phyloP scores from a whole-genome alignment of 1,140 invertebrate genomes.

The Mycetomoellerius zeteki region DNA sequence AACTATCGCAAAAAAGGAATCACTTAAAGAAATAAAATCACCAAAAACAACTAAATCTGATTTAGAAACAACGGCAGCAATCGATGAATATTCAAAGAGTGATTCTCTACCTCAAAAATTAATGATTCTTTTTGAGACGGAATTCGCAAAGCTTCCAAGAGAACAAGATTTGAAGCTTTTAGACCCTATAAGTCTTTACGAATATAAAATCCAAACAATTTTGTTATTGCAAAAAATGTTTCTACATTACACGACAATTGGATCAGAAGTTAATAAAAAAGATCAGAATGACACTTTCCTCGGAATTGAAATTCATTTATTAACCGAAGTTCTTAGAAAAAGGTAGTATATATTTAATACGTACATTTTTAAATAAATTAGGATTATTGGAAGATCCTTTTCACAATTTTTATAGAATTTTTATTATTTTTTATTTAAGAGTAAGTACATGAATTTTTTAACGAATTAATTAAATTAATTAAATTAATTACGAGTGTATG shows the following conservation, averaged over 20 bases:
- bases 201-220: slow-evolving; percentile 75
- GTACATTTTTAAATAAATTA: slow-evolving; percentile 33
- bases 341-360: slow-evolving; percentile 59
- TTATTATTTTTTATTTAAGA: not conserved
- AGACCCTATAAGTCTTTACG: slow-evolving; percentile 75
- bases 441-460: not conserved
- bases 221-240: slow-evolving; percentile 60
- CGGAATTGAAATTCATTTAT: slow-evolving; percentile 59
- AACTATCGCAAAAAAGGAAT: not conserved
- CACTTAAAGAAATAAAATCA: not conserved
- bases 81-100: not conserved
- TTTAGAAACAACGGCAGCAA: not conserved
- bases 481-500: not conserved
- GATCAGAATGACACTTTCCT: slow-evolving; percentile 56
- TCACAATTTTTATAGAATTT: not conserved
- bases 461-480: not conserved
- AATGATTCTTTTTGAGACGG: not conserved
- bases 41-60: not conserved
- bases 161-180: slow-evolving; percentile 66
- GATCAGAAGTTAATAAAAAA: slow-evolving; percentile 7
- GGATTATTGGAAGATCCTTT: not conserved
- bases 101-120: not conserved
- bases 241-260: not conserved
- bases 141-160: slow-evolving; percentile 66
- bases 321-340: slow-evolving; percentile 71